phyloP scores from a whole-genome alignment of 1,140 invertebrate species.

The Myzus persicae region DNA sequence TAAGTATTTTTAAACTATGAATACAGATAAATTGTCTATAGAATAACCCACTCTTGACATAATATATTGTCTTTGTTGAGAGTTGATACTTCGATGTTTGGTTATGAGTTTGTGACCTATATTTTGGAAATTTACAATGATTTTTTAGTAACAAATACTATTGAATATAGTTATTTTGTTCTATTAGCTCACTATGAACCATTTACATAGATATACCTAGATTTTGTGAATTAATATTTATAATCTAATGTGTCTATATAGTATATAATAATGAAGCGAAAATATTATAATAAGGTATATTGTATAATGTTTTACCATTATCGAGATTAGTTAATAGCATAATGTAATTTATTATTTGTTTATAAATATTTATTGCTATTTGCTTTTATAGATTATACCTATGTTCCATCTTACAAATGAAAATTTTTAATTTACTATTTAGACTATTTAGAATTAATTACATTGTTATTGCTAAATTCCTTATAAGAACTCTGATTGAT shows the following conservation, averaged over 20 bases:
- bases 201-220: neutral
- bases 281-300: no score
- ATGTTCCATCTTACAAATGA: no score
- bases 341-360: no score
- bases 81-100: neutral
- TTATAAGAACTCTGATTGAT: no score
- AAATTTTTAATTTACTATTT: no score
- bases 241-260: neutral
- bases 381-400: no score
- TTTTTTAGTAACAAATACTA: neutral
- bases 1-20: neutral
- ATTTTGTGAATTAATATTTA: neutral
- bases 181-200: neutral
- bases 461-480: no score
- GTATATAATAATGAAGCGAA: neutral
- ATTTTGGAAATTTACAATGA: no score
- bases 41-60: neutral
- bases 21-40: neutral
- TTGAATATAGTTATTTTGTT: neutral
- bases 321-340: no score
- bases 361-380: no score
- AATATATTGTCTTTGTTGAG: neutral
- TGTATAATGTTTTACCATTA: no score
- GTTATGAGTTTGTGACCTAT: neutral
- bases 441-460: no score